Evolutionary conservation across 1,140 invertebrate species (phyloP), one percentile per base, ranked within the genome.

Genomic region (Drosophila melanica): DNA sequence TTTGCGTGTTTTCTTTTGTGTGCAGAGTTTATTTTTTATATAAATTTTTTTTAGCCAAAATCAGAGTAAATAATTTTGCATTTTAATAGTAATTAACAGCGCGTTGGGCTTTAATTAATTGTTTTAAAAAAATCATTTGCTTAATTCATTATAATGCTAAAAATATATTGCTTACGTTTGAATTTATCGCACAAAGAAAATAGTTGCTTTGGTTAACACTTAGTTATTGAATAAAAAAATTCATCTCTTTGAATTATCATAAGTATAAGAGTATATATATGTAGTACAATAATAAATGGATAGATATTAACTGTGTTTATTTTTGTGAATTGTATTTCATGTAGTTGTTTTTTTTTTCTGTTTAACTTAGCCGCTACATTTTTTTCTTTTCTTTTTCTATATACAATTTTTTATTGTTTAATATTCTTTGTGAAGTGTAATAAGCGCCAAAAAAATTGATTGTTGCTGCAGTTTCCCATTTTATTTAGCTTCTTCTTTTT

Each of bases 401-500:
- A 18, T 87, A 82, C 72, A 82, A 48, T 64, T 63, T 37, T 63
- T 63, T 63, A 30, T 63, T 63, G 3, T 12, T 35, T 6, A 50
- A 63, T 33, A 67, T 60, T 75, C 48, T 11, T 66, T 64, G 30
- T 62, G 45, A 14, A 50, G 59, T 74, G 62, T 79, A 84, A 67
- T 68, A 87, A 87, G 84, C 84, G 76, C 79, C 47, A 89, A 82
- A 75, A 81, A 73, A 82, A 70, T 82, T 87, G 82, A 87, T 87
- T 87, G 82, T 87, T 79, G 79, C 68, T 89, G 82, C 82, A 87
- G 67, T 68, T 78, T 66, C 27, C 23, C 53, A 41, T 57, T 11
- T 55, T 2, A 8, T 35, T 62, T 45, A 18, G 14, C 6, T 51
- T 16, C 39, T 39, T 45, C 33, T 64, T 55, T 48, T 65, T 76